Base-by-base conservation (phyloP, 2,888 invertebrate genomes). In the Lasioglossum morio region DNA sequence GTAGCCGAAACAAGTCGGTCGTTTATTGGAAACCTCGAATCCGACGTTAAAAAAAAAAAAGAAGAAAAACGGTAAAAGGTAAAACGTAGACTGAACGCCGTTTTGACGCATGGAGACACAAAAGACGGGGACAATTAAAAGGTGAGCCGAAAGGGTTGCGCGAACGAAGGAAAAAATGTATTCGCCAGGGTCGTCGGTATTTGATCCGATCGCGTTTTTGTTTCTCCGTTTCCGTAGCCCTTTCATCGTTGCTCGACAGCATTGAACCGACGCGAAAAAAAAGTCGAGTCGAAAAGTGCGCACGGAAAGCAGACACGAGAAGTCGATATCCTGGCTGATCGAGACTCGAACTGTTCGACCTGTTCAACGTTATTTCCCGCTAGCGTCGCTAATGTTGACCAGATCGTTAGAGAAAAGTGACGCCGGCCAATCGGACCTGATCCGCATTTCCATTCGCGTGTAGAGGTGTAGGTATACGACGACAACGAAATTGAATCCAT, bases 401-500 rank as follows among this genome's bases (percentile, higher is more conserved):
- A 76, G 72, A 27, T 89, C 75, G 83, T 80, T 79, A 70, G 83
- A 79, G 75, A 87, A 84, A 81, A 90, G 83, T 90, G 90, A 88
- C 84, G 86, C 81, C 19, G 40, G 43, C 48, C 73, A 73, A 84
- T 82, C 77, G 79, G 69, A 84, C 78, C 78, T 57, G 75, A 73
- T 77, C 80, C 77, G 77, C 79, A 81, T 90, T 90, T 85, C 77
- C 88, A 83, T 86, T 84, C 72, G 70, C 72, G 43, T 57, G 72
- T 79, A 16, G 40, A 46, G 48, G 40, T 63, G 16, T 78, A 79
- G 70, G 72, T 34, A 34, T 34, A 66, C 66, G 30, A 23, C 48
- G 78, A 46, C 81, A 76, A 48, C 81, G 77, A 84, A 88, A 89
- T 89, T 90, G 88, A 88, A 86, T 89, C 83, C 86, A 82, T 85